Base-by-base conservation (phyloP, 1,140 invertebrate genomes). In the Xylocopa sonorina region DNA sequence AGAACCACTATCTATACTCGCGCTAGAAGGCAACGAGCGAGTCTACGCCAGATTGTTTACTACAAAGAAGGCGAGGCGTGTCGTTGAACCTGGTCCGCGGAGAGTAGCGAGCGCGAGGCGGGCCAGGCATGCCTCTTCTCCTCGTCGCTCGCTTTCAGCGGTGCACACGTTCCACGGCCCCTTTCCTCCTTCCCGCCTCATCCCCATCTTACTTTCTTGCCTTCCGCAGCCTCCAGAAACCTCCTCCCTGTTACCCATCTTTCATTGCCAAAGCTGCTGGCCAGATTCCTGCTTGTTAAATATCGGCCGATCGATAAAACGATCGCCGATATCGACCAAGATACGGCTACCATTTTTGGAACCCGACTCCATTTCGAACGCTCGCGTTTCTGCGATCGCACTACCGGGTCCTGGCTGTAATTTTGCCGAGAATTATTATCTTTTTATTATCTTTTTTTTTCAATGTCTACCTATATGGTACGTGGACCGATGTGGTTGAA, bases 21-120 rank as follows among this genome's bases (percentile, higher is more conserved):
- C 83, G 84, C 88, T 90, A 90, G 87, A 86, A 91, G 88, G 88
- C 88, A 87, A 84, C 80, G 86, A 78, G 83, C 81, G 89, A 88
- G 86, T 90, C 89, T 91, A 90, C 87, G 90, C 87, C 88, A 90
- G 90, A 89, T 91, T 92, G 91, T 91, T 92, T 92, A 92, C 91
- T 90, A 92, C 89, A 88, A 88, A 89, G 88, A 86, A 92, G 90
- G 87, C 88, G 88, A 91, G 90, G 90, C 91, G 90, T 91, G 90
- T 91, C 91, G 90, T 92, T 92, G 91, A 92, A 92, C 91, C 90
- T 90, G 87, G 81, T n/a, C 86, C 86, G 85, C 77, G 86, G 87
- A 84, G 86, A 88, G 89, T 83, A 88, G 82, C 86, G 81, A 85
- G 86, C 84, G 81, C 77, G 84, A 88, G 87, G 78, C 85, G 87